Evolutionary conservation across 1,140 invertebrate genomes (phyloP).

Genomic region (Thaumetopoea pityocampa): DNA sequence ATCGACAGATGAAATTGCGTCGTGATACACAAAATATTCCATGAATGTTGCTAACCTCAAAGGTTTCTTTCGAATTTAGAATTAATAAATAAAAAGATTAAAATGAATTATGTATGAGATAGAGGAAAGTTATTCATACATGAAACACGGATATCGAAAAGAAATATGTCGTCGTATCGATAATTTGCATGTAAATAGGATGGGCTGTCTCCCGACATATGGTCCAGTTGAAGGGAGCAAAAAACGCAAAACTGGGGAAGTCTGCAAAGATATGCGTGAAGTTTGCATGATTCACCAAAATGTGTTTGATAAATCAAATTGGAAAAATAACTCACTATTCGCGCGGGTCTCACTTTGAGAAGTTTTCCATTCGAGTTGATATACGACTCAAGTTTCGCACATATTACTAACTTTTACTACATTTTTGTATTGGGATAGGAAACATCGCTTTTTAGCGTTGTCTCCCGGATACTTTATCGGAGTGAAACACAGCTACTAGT

Average conservation of each 20-base stretch:
- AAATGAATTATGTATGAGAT: constrained; percentile 29
- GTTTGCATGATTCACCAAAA: constrained; percentile 23
- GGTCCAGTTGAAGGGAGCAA: constrained; percentile 22
- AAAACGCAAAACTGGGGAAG: constrained; percentile 21
- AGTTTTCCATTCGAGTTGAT: constrained; percentile 27
- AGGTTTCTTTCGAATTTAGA: too few relatives aligned
- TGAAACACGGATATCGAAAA: constrained; percentile 16
- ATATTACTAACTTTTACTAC: constrained; percentile 21
- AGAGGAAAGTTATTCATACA: constrained; percentile 17
- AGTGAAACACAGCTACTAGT: too few relatives aligned
- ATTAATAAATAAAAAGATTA: constrained; percentile 18
- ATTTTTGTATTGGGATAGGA: neutral
- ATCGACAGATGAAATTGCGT: too few relatives aligned
- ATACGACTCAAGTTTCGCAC: constrained; percentile 30
- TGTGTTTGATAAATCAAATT: constrained; percentile 41
- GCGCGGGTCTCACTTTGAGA: constrained; percentile 1
- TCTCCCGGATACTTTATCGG: too few relatives aligned
- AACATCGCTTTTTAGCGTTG: neutral
- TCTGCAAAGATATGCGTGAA: constrained; percentile 48
- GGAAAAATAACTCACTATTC: constrained; percentile 36
- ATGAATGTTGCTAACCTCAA: too few relatives aligned
- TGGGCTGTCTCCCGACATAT: constrained; percentile 32
- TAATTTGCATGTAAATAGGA: constrained; percentile 47
- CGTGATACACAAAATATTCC: too few relatives aligned
- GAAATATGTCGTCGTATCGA: constrained; percentile 16